A percentile compares a stretch with the other conserved stretches of the same genome.
These are phyloP conservation scores for Drosophila emarginata DNA, from an alignment of 2,888 invertebrate species.

Conservation along the genomic window DNA sequence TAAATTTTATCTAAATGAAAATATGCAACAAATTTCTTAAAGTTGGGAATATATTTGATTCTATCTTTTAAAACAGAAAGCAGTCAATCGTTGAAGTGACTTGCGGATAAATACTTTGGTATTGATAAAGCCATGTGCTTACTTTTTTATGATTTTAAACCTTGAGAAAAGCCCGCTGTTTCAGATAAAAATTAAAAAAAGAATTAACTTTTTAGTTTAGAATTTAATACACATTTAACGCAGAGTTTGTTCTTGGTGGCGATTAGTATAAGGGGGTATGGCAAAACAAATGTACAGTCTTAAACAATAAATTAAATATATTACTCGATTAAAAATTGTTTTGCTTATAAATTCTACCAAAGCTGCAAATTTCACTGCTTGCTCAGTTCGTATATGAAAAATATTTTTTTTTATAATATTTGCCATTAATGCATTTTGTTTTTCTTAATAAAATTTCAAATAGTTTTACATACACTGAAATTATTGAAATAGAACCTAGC, in stretches of 20 bases:
- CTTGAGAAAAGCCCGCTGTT: too few relatives aligned
- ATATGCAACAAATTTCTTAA: too few relatives aligned
- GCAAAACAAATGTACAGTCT: not conserved
- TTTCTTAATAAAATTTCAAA: not conserved
- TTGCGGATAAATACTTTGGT: too few relatives aligned
- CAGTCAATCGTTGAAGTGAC: too few relatives aligned
- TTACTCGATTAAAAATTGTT: not conserved
- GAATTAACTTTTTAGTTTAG: slow-evolving; percentile 40
- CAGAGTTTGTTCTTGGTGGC: slow-evolving; percentile 27
- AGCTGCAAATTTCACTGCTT: not conserved
- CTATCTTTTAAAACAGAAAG: too few relatives aligned
- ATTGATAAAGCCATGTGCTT: too few relatives aligned
- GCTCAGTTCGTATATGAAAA: not conserved
- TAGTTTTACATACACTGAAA: not conserved
- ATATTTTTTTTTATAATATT: too few relatives aligned
- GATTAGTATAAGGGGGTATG: not conserved
- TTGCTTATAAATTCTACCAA: not conserved
- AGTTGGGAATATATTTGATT: too few relatives aligned
- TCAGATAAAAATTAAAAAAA: not conserved
- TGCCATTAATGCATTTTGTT: too few relatives aligned
- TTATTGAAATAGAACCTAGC: not conserved
- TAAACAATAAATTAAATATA: not conserved
- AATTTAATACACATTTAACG: slow-evolving; percentile 71
- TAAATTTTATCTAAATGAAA: too few relatives aligned
- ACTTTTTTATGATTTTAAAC: too few relatives aligned